Conservation (phyloP, 2,888 invertebrate genomes). For the Octodonta nipae region DNA sequence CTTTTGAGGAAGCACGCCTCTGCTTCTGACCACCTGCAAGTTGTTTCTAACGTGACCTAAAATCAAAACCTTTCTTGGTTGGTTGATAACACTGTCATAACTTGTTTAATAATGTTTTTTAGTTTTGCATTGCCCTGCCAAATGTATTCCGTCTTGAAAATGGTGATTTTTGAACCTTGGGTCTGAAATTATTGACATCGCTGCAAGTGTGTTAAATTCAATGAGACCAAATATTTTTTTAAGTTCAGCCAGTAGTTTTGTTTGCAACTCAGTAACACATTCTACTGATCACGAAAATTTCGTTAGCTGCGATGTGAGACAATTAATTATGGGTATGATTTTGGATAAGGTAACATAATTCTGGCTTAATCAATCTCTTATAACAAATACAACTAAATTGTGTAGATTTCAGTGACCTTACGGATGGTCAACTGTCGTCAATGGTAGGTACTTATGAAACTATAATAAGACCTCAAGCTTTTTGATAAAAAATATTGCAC, state of each 20-base stretch:
- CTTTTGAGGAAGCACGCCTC: neutral
- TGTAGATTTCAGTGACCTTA: no score
- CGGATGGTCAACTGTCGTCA: no score
- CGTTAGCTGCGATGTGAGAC: constrained; percentile 4
- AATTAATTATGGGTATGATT: constrained; percentile 4
- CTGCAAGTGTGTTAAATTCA: constrained; percentile 2
- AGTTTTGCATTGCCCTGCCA: constrained; percentile 3
- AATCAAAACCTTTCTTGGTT: constrained; percentile 5
- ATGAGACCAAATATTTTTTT: constrained; percentile 7
- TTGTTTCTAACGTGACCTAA: constrained; percentile 4
- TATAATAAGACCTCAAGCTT: no score
- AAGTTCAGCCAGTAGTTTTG: constrained; percentile 5
- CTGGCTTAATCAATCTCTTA: constrained; percentile 4
- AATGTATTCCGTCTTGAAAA: constrained; percentile 5
- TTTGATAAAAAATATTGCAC: no score
- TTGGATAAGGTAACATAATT: constrained; percentile 1
- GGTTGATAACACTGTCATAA: constrained; percentile 1
- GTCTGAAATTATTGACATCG: neutral
- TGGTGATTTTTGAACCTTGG: constrained; percentile 5
- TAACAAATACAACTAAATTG: constrained; percentile 6
- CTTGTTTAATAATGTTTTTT: no score
- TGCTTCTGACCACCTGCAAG: constrained; percentile 5
- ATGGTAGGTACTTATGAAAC: no score
- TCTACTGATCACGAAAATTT: constrained; percentile 5
- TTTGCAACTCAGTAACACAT: constrained; percentile 6